These are phyloP conservation scores for Oceanodroma leucorhoa DNA, from an alignment of 2,797 vertebrate genomes.

Conservation along the genomic window DNA sequence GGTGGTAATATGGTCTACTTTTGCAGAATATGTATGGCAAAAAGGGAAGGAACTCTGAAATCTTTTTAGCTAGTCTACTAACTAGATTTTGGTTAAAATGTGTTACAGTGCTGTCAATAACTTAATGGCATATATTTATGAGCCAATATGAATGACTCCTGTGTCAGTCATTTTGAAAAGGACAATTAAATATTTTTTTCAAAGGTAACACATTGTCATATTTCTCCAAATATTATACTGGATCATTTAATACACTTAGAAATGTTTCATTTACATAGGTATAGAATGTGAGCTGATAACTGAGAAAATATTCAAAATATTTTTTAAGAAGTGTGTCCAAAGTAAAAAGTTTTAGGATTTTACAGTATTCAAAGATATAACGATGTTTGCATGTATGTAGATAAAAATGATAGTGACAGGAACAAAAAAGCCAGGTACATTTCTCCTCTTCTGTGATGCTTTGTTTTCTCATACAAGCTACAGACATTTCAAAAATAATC, in stretches of 20 bases:
- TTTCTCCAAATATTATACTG: neutral
- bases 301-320: neutral
- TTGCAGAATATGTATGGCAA: neutral
- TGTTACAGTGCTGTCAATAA: neutral
- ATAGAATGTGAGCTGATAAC: neutral
- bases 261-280: neutral
- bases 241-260: neutral
- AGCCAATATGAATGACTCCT: neutral
- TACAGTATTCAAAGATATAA: neutral
- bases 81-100: neutral
- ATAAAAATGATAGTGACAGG: neutral
- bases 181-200: neutral
- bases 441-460: neutral
- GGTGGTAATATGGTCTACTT: neutral
- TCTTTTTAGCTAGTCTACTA: neutral
- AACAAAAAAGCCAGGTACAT: neutral
- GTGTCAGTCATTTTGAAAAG: neutral
- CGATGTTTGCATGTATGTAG: fast-evolving
- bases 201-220: neutral
- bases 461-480: neutral
- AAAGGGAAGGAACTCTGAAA: neutral
- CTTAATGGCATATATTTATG: neutral
- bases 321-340: neutral
- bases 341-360: neutral
- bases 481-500: neutral